Evolutionary conservation across 2,113 vertebrate genomes (phyloP).

Genomic region (Eudyptes chrysolophus): DNA sequence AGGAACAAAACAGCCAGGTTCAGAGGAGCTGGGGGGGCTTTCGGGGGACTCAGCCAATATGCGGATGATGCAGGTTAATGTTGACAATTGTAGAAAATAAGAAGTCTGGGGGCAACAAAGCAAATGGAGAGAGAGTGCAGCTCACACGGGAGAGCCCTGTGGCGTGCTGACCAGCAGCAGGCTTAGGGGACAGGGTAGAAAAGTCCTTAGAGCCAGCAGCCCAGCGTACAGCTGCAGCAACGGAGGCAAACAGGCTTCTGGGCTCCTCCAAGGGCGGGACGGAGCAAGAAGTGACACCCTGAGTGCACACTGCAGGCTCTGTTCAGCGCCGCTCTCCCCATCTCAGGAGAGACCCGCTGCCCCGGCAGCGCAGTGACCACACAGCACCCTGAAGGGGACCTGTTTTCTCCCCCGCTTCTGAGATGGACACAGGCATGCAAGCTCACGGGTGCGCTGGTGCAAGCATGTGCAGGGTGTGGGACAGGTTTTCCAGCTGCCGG

Average conservation of each 20-base stretch:
- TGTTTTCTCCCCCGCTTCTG: not conserved
- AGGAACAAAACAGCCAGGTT: not conserved
- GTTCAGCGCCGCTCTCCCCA: not conserved
- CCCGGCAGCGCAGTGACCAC: not conserved
- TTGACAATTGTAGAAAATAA: not conserved
- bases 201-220: constrained; percentile 54
- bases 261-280: constrained; percentile 45
- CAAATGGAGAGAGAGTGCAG: constrained; percentile 16
- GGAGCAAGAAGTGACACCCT: constrained; percentile 51
- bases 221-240: not conserved
- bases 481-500: not conserved
- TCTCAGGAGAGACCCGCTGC: not conserved
- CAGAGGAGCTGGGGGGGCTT: not conserved
- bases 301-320: not conserved
- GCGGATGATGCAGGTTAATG: not conserved
- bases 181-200: constrained; percentile 54
- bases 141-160: constrained; percentile 55
- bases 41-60: not conserved
- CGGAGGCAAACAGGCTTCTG: constrained; percentile 56
- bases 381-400: not conserved
- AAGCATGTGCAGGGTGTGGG: not conserved
- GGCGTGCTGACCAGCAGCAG: constrained; percentile 55
- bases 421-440: accelerated
- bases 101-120: not conserved
- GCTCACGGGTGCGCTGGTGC: accelerated